Conservation (phyloP, 2,888 invertebrate species). For the Daptonema setosum region DNA sequence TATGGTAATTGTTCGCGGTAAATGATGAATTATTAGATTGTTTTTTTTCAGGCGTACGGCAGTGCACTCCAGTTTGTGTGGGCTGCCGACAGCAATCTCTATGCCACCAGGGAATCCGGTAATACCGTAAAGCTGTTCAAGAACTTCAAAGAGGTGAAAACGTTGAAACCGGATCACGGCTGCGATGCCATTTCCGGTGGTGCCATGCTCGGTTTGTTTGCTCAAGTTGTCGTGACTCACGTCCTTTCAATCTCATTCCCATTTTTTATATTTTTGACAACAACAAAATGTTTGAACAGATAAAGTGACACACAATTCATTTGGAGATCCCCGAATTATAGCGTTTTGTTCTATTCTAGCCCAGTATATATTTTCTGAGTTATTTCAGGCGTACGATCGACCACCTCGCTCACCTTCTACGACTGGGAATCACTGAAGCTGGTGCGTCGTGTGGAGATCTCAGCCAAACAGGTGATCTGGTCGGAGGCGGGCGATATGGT, state of each 20-base stretch:
- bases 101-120: slow-evolving; percentile 55
- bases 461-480: slow-evolving; percentile 74
- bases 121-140: slow-evolving; percentile 80
- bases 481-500: slow-evolving; percentile 80
- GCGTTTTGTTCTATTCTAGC: no score
- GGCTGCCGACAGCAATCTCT: slow-evolving; percentile 82
- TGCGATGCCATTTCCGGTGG: slow-evolving; percentile 55
- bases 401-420: slow-evolving; percentile 75
- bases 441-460: slow-evolving; percentile 77
- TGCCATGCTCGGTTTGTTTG: slow-evolving; percentile 53
- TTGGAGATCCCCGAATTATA: no score
- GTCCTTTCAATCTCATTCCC: no score
- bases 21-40: no score
- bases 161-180: slow-evolving; percentile 80
- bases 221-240: slow-evolving; percentile 36
- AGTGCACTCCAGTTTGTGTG: slow-evolving; percentile 96
- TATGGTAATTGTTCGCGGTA: no score
- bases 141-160: slow-evolving; percentile 53
- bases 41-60: slow-evolving; percentile 57
- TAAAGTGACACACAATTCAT: slow-evolving; percentile 4
- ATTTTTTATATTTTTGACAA: not conserved
- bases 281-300: not conserved
- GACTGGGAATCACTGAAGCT: slow-evolving; percentile 88
- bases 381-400: slow-evolving; percentile 67
- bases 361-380: no score